Evolutionary conservation across 2,113 vertebrate species (phyloP), one percentile per base, ranked within the genome.

Genomic region (Myocastor coypus): DNA sequence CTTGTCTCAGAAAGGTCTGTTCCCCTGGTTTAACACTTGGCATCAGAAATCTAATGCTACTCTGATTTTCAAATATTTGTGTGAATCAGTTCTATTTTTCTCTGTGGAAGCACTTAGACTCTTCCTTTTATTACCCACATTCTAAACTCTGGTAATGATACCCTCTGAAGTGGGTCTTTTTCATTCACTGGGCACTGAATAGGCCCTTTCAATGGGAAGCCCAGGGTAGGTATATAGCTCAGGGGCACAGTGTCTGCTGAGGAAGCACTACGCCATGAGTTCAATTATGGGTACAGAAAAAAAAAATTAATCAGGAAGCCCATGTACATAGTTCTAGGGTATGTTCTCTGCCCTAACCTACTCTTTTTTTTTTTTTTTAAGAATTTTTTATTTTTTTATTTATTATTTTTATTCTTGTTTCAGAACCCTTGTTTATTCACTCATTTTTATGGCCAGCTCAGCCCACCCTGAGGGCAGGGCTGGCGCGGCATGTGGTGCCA

Each of bases 141-240:
- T 94, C 26, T 94, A 84, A 92, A 88, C 55, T 63, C 83, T 83
- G 52, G 77, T 57, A 61, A 80, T 71, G n/a, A 66, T 40, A 82
- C 57, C 28, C 37, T 81, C n/a, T 89, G 12, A 12, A 12, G 30
- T 77, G 50, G 8, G 4, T 77, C 37, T 69, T 88, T 80, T 46
- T 82, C 42, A 90, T 78, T 89, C 42, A 78, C 20, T 82, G 83
- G 17, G 57, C 19, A 75, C 57, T 93, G 59, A 81, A 59, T 57
- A 50, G 40, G 83, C 12, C 40, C 61, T 92, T 94, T 87, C 46
- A 55, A 3, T 13, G 52, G 52, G 52, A 55, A 55, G 52, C 52
- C 52, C 14, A 13, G 52, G 14, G 52, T 55, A 55, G 13, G 52
- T 11, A 55, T 55, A 55, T 14, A 55, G 14, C 52, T 55, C 52